Evolutionary conservation across 2,888 invertebrate genomes (phyloP).

Genomic region (Mesochorus sp.): DNA sequence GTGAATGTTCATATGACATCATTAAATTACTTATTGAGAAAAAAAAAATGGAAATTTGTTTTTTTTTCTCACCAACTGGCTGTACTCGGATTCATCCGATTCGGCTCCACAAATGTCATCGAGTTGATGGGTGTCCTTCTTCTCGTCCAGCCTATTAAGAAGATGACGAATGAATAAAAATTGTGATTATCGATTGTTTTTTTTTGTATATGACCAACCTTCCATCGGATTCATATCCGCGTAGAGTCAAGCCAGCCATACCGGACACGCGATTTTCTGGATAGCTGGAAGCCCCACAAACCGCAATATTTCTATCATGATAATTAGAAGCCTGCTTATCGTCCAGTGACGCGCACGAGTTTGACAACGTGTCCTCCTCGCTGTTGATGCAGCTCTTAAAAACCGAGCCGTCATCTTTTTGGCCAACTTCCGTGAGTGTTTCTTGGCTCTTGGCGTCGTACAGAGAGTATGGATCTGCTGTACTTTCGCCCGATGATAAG

Average conservation of each 20-base stretch:
- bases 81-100: conserved; percentile 54
- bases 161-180: neutral
- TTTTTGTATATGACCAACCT: conserved; percentile 60
- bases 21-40: neutral
- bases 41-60: conserved; percentile 14
- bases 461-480: conserved; percentile 31
- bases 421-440: conserved; percentile 50
- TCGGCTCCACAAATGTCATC: conserved; percentile 48
- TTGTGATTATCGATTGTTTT: neutral
- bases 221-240: conserved; percentile 65
- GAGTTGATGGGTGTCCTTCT: conserved; percentile 23
- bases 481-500: conserved; percentile 53
- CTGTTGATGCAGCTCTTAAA: conserved; percentile 49
- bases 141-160: conserved; percentile 30
- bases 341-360: conserved; percentile 61
- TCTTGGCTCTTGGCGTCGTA: conserved; percentile 62
- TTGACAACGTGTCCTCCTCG: conserved; percentile 57
- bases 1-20: neutral
- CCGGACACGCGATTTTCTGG: conserved; percentile 52
- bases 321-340: conserved; percentile 39
- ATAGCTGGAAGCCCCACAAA: conserved; percentile 58
- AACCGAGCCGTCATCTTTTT: conserved; percentile 19
- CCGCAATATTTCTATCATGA: conserved; percentile 23
- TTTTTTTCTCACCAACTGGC: conserved; percentile 45
- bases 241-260: conserved; percentile 28